phyloP scores from a whole-genome alignment of 1,140 invertebrate species.

The Cydia amplana region DNA sequence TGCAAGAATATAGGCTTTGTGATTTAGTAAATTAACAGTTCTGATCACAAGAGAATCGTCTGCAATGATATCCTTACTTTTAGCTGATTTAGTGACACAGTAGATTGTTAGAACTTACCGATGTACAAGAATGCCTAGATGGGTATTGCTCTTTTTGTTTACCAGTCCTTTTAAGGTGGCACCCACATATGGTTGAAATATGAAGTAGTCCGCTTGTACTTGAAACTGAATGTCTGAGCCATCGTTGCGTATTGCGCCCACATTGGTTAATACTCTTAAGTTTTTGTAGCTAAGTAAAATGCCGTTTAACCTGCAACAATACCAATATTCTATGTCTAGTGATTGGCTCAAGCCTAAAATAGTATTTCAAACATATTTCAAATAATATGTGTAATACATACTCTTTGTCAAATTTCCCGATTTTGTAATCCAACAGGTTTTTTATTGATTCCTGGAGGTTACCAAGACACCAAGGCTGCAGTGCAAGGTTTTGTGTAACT shows the following conservation, averaged over 20 bases:
- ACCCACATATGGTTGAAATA: slow-evolving; percentile 80
- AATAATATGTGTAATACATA: slow-evolving; percentile 47
- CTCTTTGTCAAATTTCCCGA: slow-evolving; percentile 80
- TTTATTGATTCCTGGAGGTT: slow-evolving; percentile 79
- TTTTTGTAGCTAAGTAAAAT: slow-evolving; percentile 83
- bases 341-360: background rate
- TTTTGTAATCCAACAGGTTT: slow-evolving; percentile 77
- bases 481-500: slow-evolving; percentile 78
- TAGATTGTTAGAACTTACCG: slow-evolving; percentile 57
- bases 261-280: slow-evolving; percentile 79
- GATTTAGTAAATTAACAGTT: background rate
- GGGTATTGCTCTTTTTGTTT: slow-evolving; percentile 82
- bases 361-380: background rate
- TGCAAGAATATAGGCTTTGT: no score
- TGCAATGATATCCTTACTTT: background rate
- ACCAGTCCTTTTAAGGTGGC: slow-evolving; percentile 80
- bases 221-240: slow-evolving; percentile 81
- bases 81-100: background rate
- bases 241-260: slow-evolving; percentile 80
- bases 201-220: slow-evolving; percentile 83
- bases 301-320: slow-evolving; percentile 78
- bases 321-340: slow-evolving; percentile 1
- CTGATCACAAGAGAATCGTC: background rate
- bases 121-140: slow-evolving; percentile 83
- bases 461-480: slow-evolving; percentile 82